Base-by-base conservation (phyloP, 2,888 invertebrate genomes). In the Agrotis clavis region DNA sequence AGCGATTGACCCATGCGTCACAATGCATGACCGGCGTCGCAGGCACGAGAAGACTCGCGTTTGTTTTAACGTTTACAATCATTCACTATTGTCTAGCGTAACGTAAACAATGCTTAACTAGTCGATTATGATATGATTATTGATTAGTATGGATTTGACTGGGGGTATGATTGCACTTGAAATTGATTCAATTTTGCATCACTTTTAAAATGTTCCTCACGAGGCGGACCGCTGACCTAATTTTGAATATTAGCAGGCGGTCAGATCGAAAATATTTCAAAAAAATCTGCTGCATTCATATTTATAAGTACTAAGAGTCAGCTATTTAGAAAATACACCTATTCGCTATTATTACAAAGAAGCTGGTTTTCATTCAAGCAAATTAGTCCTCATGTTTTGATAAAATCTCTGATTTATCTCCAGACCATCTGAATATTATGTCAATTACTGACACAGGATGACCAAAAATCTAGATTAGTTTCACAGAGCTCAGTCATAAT, bases 1-100 rank as follows among this genome's bases (percentile, higher is more conserved):
- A 35, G 65, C 53, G 50, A 71, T 68, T 77, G 84, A 81, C 81
- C 83, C 73, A 57, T 54, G 59, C 73, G 76, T 75, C 77, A 84
- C 83, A 84, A 83, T 83, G 79, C 74, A 70, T 76, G 71, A 71
- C 50, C 59, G 63, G 50, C 64, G 69, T 18, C 45, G 63, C 74
- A 67, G 63, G 70, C 81, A 69, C 71, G 59, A 67, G 72, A 83
- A 73, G 41, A 78, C 71, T 66, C 61, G 35, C 68, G 69, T 79
- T 81, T 83, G 83, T 83, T 83, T 71, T 35, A 53, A 50, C 41
- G 74, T 77, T 73, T 77, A 79, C 77, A 79, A 84, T 83, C 74
- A 84, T 84, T 84, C 83, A 77, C 73, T 79, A 84, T 84, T 84
- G 84, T 84, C 68, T 83, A 56, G 59, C 41, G 30, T 81, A 84